Percentiles rank a stretch among this genome's conserved stretches.
Evolutionary conservation across 2,888 invertebrate genomes (phyloP).

Genomic region (Masnerella sp.): DNA sequence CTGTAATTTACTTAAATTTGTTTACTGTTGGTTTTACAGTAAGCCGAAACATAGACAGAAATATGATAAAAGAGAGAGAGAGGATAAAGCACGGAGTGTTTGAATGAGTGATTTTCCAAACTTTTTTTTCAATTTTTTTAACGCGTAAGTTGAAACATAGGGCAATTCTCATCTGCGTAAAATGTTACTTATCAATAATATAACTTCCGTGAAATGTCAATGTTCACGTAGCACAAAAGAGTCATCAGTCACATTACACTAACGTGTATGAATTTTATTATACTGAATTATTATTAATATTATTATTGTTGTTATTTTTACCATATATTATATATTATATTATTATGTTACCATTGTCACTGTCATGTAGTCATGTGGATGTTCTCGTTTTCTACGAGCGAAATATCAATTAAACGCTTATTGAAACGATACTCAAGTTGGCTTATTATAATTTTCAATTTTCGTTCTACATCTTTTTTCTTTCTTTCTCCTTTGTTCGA

Average conservation of each 20-base stretch:
- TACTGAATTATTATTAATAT: conserved; percentile 61
- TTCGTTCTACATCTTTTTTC: conserved; percentile 1
- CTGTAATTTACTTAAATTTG: conserved; percentile 63
- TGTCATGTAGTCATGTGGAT: conserved; percentile 62
- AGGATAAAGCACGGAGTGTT: conserved; percentile 48
- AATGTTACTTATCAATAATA: conserved; percentile 61
- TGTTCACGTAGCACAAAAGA: conserved; percentile 70
- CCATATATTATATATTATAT: conserved; percentile 62
- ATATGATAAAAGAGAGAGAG: conserved; percentile 44
- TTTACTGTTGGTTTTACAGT: conserved; percentile 63
- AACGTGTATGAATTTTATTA: conserved; percentile 61
- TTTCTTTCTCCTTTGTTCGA: not conserved
- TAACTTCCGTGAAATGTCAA: conserved; percentile 68
- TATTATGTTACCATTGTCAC: conserved; percentile 62
- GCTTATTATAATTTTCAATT: conserved; percentile 50
- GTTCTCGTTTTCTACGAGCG: conserved; percentile 63
- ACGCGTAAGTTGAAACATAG: conserved; percentile 51
- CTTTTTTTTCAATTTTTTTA: conserved; percentile 41
- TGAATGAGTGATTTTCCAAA: conserved; percentile 48
- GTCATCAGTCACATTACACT: conserved; percentile 62
- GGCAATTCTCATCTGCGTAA: conserved; percentile 58
- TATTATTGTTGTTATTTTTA: conserved; percentile 62
- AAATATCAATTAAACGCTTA: conserved; percentile 63
- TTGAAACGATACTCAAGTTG: conserved; percentile 60
- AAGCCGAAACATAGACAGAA: conserved; percentile 40